These are phyloP conservation scores for Cataglyphis altisquamis DNA, from an alignment of 2,888 invertebrate species.

Conservation along the genomic window DNA sequence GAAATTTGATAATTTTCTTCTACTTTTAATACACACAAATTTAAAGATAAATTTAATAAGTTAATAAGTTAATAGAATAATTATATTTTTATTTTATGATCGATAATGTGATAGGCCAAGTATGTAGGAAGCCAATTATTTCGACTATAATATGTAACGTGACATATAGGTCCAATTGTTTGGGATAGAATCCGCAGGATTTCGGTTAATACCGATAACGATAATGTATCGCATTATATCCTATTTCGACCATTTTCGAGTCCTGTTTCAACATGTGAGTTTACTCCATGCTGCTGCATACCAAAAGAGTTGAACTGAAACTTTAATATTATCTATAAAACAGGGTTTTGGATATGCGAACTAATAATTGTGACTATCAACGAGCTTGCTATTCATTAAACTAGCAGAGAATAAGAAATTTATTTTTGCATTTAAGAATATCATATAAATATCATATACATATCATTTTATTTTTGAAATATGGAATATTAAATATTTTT, in stretches of 20 bases:
- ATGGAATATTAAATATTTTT: background rate
- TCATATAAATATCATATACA: background rate
- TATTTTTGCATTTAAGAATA: background rate
- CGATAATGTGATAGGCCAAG: slow-evolving; percentile 6
- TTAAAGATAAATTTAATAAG: background rate
- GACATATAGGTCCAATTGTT: slow-evolving; percentile 33
- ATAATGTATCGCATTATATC: slow-evolving; percentile 42
- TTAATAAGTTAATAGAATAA: background rate
- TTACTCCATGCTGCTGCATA: background rate
- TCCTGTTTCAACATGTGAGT: slow-evolving; percentile 32
- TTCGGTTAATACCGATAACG: slow-evolving; percentile 49
- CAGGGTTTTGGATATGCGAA: background rate
- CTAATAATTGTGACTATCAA: background rate
- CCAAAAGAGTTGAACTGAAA: background rate
- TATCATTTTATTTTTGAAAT: background rate
- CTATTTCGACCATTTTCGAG: slow-evolving; percentile 11
- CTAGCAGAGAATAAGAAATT: background rate
- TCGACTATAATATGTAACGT: slow-evolving; percentile 32
- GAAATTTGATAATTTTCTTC: background rate
- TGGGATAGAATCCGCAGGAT: slow-evolving; percentile 39
- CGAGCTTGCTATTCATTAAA: background rate
- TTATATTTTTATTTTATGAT: slow-evolving; percentile 8
- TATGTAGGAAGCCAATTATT: slow-evolving; percentile 21
- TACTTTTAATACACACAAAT: background rate
- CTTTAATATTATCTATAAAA: background rate